These are phyloP conservation scores for Lissonota sp. DNA, from an alignment of 2,888 invertebrate genomes.

Conservation along the genomic window DNA sequence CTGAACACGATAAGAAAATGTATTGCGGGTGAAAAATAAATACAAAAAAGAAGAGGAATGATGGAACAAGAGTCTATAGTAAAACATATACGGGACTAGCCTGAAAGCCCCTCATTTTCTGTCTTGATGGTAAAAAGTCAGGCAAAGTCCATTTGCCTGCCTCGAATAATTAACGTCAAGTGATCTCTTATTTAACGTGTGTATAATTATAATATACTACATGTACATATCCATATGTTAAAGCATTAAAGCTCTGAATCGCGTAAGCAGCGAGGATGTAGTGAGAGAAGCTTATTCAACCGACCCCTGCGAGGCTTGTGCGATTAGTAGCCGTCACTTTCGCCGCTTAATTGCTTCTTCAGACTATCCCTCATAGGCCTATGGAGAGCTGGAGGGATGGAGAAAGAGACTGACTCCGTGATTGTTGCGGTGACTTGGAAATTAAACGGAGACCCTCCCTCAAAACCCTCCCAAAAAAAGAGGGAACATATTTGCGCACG, in stretches of 20 bases:
- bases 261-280: background rate
- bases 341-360: slow-evolving; percentile 46
- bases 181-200: slow-evolving; percentile 56
- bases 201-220: background rate
- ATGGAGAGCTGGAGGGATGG: background rate
- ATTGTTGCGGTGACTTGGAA: slow-evolving; percentile 33
- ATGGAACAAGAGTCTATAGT: slow-evolving; percentile 44
- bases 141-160: slow-evolving; percentile 75
- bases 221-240: background rate
- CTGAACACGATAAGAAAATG: slow-evolving; percentile 36
- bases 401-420: slow-evolving; percentile 1
- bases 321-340: slow-evolving; percentile 45
- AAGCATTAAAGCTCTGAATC: slow-evolving; percentile 24
- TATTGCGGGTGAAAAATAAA: slow-evolving; percentile 31
- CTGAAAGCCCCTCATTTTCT: slow-evolving; percentile 68
- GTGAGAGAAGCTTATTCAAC: slow-evolving; percentile 22
- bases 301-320: slow-evolving; percentile 21
- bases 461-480: background rate
- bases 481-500: background rate
- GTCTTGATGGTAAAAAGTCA: slow-evolving; percentile 74
- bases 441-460: slow-evolving; percentile 25
- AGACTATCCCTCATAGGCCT: background rate
- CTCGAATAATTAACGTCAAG: slow-evolving; percentile 77
- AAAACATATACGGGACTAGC: slow-evolving; percentile 67
- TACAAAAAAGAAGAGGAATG: slow-evolving; percentile 37